Base-by-base conservation (phyloP, 1,140 invertebrate species). In the Brachionus asplanchnoidis region DNA sequence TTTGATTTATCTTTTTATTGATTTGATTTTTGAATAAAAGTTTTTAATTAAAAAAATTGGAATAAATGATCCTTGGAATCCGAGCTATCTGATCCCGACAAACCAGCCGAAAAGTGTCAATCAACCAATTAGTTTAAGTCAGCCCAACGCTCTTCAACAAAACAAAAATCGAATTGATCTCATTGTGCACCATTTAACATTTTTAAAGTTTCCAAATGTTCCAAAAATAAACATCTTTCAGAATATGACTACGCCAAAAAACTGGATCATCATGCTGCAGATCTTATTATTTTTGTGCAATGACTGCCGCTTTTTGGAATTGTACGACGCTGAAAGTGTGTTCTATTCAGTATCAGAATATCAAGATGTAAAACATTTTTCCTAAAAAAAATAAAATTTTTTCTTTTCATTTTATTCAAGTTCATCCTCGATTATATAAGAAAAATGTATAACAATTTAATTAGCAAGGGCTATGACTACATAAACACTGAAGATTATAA, bases 171-270 rank as follows among this genome's bases (percentile, higher is more conserved):
- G 79, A 11, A 40, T 82, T 40, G 79, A 82, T 12, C 40, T 82
- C 50, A 65, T 82, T 53, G 65, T 82, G 20, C 40, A 82, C 36
- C 79, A 82, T 17, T 82, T 82, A 23, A 42, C 79, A 42, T 65
- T 82, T 42, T 46, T 82, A 11, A 82, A 82, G 14, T 82, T 17
- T 36, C 56, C 20, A 23, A 28, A 4, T 26, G 11, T 82, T 1
- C 79, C 79, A 20, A 82, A 82, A 46, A 9, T 44, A 44, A 65
- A 36, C 12, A 23, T 82, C 12, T 65, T 82, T 2, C 79, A 82
- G 14, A 82, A 42, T 46, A 82, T 82, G 79, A 82, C 79, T 3
- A 82, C 79, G 23, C 79, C 79, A 23, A 82, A 82, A 36, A 12
- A 82, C 53, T 82, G 79, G 79, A 60, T 36, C 26, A 7, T 40